These are phyloP conservation scores for Drosophila helvetica DNA, from an alignment of 2,888 invertebrate species.

Conservation along the genomic window DNA sequence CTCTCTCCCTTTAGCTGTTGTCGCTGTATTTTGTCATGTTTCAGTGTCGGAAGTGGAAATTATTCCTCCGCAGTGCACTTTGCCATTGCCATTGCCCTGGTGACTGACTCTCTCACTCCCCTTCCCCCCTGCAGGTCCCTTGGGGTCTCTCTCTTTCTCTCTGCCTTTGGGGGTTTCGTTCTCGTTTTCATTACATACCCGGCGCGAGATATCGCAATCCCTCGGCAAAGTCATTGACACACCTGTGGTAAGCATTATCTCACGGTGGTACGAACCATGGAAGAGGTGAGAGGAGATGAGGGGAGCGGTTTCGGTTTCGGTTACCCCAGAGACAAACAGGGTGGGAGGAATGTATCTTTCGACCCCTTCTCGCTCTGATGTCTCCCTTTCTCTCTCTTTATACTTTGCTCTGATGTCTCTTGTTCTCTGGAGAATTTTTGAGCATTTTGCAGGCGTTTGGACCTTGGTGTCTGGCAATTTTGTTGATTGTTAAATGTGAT, in stretches of 20 bases:
- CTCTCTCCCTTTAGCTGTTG: constrained; percentile 33
- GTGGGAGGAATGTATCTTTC: constrained; percentile 1
- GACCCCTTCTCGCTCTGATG: neutral
- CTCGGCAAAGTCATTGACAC: constrained; percentile 73
- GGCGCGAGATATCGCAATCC: constrained; percentile 50
- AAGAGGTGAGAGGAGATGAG: neutral
- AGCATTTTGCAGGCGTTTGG: constrained; percentile 29
- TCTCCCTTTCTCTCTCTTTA: neutral
- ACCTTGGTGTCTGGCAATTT: constrained; percentile 20
- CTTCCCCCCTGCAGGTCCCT: neutral
- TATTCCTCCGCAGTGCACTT: constrained; percentile 63
- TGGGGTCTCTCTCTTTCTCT: constrained; percentile 9
- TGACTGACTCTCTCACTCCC: constrained; percentile 57
- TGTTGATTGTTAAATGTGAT: constrained; percentile 21
- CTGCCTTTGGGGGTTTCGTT: constrained; percentile 54
- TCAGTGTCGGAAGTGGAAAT: constrained; percentile 76
- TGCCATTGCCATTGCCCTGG: constrained; percentile 66
- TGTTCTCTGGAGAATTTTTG: constrained; percentile 27
- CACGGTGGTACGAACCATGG: neutral
- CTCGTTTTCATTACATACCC: constrained; percentile 71
- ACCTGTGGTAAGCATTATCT: constrained; percentile 61
- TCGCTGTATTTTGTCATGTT: constrained; percentile 60
- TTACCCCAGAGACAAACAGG: neutral
- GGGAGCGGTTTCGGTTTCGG: neutral
- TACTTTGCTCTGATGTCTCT: neutral